Evolutionary conservation across 2,888 invertebrate genomes (phyloP), one percentile per base, ranked within the genome.

Genomic region (Clostera curtula): DNA sequence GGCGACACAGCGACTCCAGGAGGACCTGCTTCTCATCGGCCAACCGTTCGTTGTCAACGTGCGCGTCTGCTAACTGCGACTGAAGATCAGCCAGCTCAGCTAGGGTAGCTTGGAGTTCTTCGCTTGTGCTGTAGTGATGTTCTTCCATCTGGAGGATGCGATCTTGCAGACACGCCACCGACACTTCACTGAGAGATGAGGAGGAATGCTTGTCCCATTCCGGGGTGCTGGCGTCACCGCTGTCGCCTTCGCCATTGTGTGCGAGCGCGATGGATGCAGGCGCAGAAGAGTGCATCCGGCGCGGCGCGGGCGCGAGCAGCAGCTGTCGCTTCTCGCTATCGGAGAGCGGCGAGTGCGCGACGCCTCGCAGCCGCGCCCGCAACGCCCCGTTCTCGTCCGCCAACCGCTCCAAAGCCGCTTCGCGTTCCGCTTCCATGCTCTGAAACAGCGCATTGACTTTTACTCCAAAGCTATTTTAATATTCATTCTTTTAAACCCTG

Each of bases 161-260:
- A 65, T 97, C 97, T 75, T 97, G 97, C 39, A 95, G 86, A 66
- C 96, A 96, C 10, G 96, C 96, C 38, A 97, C 95, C 3, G 93
- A 93, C 30, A 96, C 90, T 75, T 96, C 96, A 70, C 95, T 95
- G 43, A 91, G 86, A 3, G 92, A 92, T 36, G 94, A 93, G 21
- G 92, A 92, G 31, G 95, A 95, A 69, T 94, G 92, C 67, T 94
- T 95, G 74, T 96, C 96, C 96, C 96, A 96, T 45, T 95, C 94
- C 4, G 92, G 92, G 5, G 92, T 91, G 39, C 89, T 86, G 31
- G 90, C 90, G n/a, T 90, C 88, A 9, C 89, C 90, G 45, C 86
- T 86, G 47, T 85, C 87, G 1, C 79, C 73, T 44, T 86, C 86
- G 23, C 85, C 86, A 38, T 77, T 77, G 40, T 70, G 69, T 5